These are phyloP conservation scores for Athene noctua DNA, from an alignment of 2,113 vertebrate genomes.

Conservation along the genomic window DNA sequence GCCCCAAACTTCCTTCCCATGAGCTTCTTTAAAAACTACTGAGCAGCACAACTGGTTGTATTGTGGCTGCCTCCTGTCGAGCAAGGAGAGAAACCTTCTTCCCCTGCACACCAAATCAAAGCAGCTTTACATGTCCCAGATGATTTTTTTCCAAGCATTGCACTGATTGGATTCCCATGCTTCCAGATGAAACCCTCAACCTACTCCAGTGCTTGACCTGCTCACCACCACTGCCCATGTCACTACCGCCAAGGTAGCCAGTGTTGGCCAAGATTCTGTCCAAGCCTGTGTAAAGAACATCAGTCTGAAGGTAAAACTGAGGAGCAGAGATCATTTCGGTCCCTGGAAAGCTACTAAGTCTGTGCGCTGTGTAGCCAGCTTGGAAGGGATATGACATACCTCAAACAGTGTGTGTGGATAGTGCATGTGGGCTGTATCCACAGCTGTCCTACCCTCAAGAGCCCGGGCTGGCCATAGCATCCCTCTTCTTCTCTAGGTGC, in stretches of 20 bases:
- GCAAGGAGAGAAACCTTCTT: background rate
- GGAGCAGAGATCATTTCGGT: background rate
- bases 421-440: background rate
- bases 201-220: background rate
- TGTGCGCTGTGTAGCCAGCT: accelerated
- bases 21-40: background rate
- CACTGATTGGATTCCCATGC: background rate
- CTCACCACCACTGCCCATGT: background rate
- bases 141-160: background rate
- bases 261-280: background rate
- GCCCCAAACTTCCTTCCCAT: background rate
- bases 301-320: background rate
- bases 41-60: background rate
- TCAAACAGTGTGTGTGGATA: accelerated
- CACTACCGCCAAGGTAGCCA: background rate
- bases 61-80: background rate
- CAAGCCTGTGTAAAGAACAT: background rate
- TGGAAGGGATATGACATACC: background rate
- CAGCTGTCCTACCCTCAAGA: background rate
- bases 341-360: background rate
- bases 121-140: accelerated
- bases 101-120: background rate
- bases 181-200: background rate
- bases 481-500: background rate
- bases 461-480: background rate